Base-by-base conservation (phyloP, 2,888 invertebrate genomes). In the Tortricodes alternella region DNA sequence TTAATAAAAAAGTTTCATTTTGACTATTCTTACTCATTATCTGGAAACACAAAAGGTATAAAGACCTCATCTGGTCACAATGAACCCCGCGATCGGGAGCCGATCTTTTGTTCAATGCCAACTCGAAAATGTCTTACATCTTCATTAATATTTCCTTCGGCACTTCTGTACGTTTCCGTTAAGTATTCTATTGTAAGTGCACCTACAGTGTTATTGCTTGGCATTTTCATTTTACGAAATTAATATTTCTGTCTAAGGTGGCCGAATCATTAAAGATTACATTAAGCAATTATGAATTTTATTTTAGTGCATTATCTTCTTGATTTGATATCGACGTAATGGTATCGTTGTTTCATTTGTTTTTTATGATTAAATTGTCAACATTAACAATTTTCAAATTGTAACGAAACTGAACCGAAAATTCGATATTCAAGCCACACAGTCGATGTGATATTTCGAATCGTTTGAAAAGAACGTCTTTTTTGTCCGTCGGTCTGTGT, bases 91-190 rank as follows among this genome's bases (percentile, higher is more conserved):
- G 76, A 77, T 78, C 76, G 68, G 58, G 71, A 62, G 66, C 66
- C 65, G 63, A 66, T 67, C 73, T 75, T 73, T 84, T 83, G 83
- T 85, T 80, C 76, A 60, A 62, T 62, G 62, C 70, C 71, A 74
- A 79, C 75, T 78, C 65, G 67, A 68, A 72, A 78, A 75, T 82
- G 82, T 83, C 75, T 63, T 78, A 83, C 84, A 83, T 81, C 82
- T 81, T 82, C 83, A 82, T 84, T 85, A 83, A 84, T 83, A 81
- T 79, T 79, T 77, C 72, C 73, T 63, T 65, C 56, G 59, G 27
- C 21, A 49, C 49, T 44, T 44, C 46, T 15, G n/a, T 32, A 13
- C 18, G 32, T 16, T 46, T 53, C 38, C 38, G 46, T 46, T 38
- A 44, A 46, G 19, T 29, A 9, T 21, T 52, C 35, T 34, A 23